Percentiles rank a stretch among this genome's conserved stretches.
Conservation (phyloP, 1,140 invertebrate genomes). For the Pseudobourletiella spinata region DNA sequence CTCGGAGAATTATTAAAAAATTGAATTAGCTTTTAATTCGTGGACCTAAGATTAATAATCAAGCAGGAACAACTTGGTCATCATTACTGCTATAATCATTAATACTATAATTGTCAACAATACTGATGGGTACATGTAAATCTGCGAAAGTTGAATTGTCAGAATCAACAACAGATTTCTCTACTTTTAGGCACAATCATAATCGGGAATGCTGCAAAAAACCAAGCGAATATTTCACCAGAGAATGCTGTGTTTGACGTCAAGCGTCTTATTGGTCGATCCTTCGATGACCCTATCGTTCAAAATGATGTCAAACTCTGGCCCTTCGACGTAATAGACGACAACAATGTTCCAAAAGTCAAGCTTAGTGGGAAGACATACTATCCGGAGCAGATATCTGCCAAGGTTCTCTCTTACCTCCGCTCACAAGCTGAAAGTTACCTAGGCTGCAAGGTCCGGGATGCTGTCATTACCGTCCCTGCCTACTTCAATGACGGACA, state of each 20-base stretch:
- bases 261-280: slow-evolving; percentile 49
- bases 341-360: slow-evolving; percentile 24
- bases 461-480: slow-evolving; percentile 95
- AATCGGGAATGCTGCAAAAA: slow-evolving; percentile 6
- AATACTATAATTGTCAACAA: no score
- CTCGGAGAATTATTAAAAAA: no score
- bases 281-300: slow-evolving; percentile 46
- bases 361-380: slow-evolving; percentile 43
- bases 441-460: slow-evolving; percentile 55
- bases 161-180: no score
- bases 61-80: no score
- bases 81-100: no score
- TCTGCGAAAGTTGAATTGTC: no score
- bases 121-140: no score
- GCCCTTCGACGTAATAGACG: slow-evolving; percentile 13
- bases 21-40: no score
- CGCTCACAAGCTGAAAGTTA: slow-evolving; percentile 36
- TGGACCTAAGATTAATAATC: no score
- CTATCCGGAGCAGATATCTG: slow-evolving; percentile 47
- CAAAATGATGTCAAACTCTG: slow-evolving; percentile 50
- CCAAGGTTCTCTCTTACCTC: slow-evolving; percentile 46
- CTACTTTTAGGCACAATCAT: no score
- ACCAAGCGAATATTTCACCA: slow-evolving; percentile 6
- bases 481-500: slow-evolving; percentile 98
- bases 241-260: slow-evolving; percentile 41